phyloP scores from a whole-genome alignment of 2,888 invertebrate genomes.

The Gandaritis pyraliata region DNA sequence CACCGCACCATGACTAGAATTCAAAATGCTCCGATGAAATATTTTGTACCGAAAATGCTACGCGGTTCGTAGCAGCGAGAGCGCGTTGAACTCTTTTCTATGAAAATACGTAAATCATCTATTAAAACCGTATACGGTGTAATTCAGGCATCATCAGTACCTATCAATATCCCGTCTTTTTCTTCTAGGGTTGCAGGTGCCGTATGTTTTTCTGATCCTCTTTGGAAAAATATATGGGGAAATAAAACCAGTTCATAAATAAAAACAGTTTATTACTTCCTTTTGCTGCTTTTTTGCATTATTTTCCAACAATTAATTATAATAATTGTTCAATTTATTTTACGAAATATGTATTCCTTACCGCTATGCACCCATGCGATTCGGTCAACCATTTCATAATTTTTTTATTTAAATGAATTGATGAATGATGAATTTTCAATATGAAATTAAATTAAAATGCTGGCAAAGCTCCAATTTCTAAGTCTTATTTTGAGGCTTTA shows the following conservation, averaged over 20 bases:
- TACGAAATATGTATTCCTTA: constrained; percentile 62
- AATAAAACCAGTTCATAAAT: constrained; percentile 47
- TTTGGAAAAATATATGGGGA: background rate
- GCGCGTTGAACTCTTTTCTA: constrained; percentile 27
- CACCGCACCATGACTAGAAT: no score
- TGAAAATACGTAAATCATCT: background rate
- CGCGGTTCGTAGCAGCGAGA: constrained; percentile 5
- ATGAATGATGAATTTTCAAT: constrained; percentile 7
- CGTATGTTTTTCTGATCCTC: no score
- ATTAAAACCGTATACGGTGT: no score
- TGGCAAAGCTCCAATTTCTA: constrained; percentile 13
- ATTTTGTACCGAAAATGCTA: background rate
- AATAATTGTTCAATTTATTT: constrained; percentile 20
- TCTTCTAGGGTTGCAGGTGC: no score
- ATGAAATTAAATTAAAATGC: constrained; percentile 23
- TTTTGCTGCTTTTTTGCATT: constrained; percentile 44
- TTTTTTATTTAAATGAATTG: constrained; percentile 19
- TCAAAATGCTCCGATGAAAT: no score
- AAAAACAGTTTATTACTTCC: constrained; percentile 78
- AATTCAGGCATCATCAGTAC: no score
- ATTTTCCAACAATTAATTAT: constrained; percentile 32
- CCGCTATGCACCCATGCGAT: constrained; percentile 70
- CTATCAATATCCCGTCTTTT: no score
- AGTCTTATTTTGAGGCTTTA: constrained; percentile 21
- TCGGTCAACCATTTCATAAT: constrained; percentile 60